phyloP scores from a whole-genome alignment of 2,888 invertebrate genomes.

The Philereme vetulata region DNA sequence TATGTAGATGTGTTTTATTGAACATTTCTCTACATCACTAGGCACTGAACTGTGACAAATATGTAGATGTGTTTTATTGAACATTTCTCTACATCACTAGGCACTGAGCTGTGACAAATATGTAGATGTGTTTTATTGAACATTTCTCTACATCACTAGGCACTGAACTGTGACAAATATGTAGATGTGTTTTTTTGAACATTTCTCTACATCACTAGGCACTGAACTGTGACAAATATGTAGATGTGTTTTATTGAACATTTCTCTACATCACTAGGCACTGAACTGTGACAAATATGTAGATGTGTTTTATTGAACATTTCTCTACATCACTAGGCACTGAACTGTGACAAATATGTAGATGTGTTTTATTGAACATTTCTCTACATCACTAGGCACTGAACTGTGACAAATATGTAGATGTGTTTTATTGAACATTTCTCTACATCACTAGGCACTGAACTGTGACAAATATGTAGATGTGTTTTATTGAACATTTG shows the following conservation, averaged over 20 bases:
- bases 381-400: slow-evolving; percentile 8
- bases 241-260: slow-evolving; percentile 8
- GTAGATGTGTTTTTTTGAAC: slow-evolving; percentile 6
- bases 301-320: slow-evolving; percentile 9
- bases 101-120: no score
- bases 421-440: slow-evolving; percentile 11
- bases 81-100: slow-evolving; percentile 11
- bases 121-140: slow-evolving; percentile 8
- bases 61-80: slow-evolving; percentile 8
- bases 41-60: no score
- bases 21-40: slow-evolving; percentile 10
- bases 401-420: no score
- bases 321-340: slow-evolving; percentile 9
- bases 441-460: slow-evolving; percentile 6
- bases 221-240: no score
- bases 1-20: slow-evolving; percentile 8
- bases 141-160: slow-evolving; percentile 11
- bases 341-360: no score
- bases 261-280: slow-evolving; percentile 10
- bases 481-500: slow-evolving; percentile 10
- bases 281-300: no score
- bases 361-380: slow-evolving; percentile 10
- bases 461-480: no score
- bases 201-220: slow-evolving; percentile 11
- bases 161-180: no score